These are phyloP conservation scores for Dastarcus helophoroides DNA, from an alignment of 2,888 invertebrate genomes.

Conservation along the genomic window DNA sequence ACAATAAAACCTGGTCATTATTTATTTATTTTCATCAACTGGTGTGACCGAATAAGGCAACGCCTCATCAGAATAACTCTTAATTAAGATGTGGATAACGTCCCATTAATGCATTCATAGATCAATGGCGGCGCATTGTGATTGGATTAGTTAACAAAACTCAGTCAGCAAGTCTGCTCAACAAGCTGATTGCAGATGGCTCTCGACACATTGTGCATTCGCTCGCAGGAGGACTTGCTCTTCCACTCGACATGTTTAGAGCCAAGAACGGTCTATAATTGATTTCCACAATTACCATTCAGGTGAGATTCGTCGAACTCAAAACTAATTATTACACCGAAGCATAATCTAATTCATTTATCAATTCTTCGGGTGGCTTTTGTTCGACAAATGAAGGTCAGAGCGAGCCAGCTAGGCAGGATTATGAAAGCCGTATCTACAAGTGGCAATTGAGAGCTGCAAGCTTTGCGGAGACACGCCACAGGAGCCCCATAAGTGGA, in stretches of 20 bases:
- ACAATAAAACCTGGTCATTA: too few species aligned
- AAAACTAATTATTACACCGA: not conserved
- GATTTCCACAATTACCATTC: too few species aligned
- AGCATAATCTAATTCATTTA: not conserved
- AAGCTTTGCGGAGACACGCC: conserved; percentile 25
- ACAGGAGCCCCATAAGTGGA: conserved; percentile 14
- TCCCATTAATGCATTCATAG: conserved; percentile 23
- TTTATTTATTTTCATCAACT: too few species aligned
- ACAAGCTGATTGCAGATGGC: conserved; percentile 30
- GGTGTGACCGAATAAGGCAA: too few species aligned
- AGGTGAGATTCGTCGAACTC: too few species aligned
- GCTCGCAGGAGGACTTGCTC: too few species aligned
- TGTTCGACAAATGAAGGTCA: conserved; percentile 7
- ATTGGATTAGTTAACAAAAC: conserved; percentile 33
- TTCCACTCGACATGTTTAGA: too few species aligned
- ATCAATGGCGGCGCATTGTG: conserved; percentile 22
- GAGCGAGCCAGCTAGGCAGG: conserved; percentile 18
- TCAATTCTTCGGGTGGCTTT: not conserved
- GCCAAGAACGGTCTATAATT: too few species aligned
- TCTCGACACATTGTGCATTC: too few species aligned
- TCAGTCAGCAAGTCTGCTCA: conserved; percentile 24
- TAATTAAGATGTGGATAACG: too few species aligned
- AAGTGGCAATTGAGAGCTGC: conserved; percentile 36
- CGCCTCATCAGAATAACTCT: too few species aligned
- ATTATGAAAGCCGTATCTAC: conserved; percentile 27